phyloP scores from a whole-genome alignment of 2,113 vertebrate species.

The Erpornis zantholeuca region DNA sequence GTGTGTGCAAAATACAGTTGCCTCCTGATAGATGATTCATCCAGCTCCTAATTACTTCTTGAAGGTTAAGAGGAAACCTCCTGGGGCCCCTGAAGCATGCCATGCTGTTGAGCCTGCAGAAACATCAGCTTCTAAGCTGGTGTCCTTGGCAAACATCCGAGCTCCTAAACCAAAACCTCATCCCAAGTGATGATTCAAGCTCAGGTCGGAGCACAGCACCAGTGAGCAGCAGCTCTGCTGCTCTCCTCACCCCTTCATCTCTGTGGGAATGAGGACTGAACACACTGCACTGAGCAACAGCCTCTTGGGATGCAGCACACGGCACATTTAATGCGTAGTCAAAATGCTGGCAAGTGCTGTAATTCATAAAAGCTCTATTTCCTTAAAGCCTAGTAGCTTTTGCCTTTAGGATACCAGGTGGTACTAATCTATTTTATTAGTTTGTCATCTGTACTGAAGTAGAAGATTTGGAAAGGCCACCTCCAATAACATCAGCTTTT shows the following conservation, averaged over 20 bases:
- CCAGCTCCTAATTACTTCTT: background rate
- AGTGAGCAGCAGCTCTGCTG: background rate
- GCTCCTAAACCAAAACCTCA: background rate
- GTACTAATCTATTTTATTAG: background rate
- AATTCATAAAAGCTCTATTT: background rate
- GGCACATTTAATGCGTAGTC: background rate
- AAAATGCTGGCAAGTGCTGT: background rate
- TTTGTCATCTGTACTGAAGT: background rate
- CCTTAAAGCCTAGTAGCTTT: background rate
- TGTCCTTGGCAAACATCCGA: background rate
- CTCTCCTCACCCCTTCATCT: background rate
- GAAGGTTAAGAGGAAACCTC: conserved; percentile 38
- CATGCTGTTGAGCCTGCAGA: background rate
- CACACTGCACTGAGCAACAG: accelerated
- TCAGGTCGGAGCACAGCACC: background rate
- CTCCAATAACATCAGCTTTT: background rate
- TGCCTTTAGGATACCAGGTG: background rate
- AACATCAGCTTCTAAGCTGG: background rate
- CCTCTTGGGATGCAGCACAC: background rate
- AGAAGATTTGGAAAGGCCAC: background rate
- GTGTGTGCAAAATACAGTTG: conserved; percentile 20
- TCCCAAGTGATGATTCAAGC: background rate
- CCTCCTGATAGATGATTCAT: background rate
- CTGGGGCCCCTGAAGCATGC: background rate
- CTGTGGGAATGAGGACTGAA: background rate